A percentile compares a stretch with the other conserved stretches of the same genome.
phyloP scores from a whole-genome alignment of 2,797 vertebrate species.

The Gobio occitaniae region DNA sequence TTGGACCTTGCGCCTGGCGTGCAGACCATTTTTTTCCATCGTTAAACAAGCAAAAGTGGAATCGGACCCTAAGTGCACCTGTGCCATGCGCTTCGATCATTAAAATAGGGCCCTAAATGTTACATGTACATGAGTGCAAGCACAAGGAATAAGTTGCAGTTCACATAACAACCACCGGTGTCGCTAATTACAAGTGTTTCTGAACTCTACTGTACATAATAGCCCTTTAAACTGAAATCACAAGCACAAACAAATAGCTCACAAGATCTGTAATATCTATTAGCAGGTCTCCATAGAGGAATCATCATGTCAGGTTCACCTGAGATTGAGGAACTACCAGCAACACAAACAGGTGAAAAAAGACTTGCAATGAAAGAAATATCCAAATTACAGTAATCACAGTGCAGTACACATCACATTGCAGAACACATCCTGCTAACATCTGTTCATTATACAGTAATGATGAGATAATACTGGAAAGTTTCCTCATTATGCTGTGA shows the following conservation, averaged over 20 bases:
- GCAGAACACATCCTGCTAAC: neutral
- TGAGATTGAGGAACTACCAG: conserved; percentile 60
- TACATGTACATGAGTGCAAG: no score
- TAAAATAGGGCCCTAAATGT: no score
- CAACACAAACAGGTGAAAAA: conserved; percentile 62
- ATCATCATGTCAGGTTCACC: conserved; percentile 57
- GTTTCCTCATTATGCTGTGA: neutral
- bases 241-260: conserved; percentile 1
- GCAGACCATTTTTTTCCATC: no score
- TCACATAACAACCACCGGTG: no score
- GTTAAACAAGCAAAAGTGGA: no score
- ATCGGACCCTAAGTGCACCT: no score
- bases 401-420: neutral
- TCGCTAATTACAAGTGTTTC: no score
- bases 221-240: neutral
- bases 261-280: conserved; percentile 8
- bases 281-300: conserved; percentile 13
- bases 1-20: no score
- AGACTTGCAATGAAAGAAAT: neutral
- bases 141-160: no score
- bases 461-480: neutral
- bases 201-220: no score
- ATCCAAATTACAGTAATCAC: neutral
- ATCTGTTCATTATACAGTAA: conserved; percentile 1
- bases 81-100: no score